Evolutionary conservation across 2,113 vertebrate genomes (phyloP).

Genomic region (Peucedramus taeniatus): DNA sequence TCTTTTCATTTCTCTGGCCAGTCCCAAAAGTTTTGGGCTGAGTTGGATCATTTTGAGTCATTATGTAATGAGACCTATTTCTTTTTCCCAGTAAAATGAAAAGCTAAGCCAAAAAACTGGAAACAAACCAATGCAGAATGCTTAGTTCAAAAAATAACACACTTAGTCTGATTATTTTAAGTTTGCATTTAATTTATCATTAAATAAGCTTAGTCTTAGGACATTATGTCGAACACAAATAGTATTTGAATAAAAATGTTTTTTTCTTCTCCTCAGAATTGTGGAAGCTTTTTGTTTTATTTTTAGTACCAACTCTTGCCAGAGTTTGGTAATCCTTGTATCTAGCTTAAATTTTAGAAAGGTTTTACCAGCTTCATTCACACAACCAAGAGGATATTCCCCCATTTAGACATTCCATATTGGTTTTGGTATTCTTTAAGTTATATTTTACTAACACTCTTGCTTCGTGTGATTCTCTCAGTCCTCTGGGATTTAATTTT

Average conservation of each 20-base stretch:
- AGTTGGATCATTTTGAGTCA: background rate
- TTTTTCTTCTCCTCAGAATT: background rate
- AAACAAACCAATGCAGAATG: background rate
- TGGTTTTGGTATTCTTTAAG: background rate
- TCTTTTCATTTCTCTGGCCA: background rate
- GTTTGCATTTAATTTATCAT: background rate
- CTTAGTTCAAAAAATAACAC: background rate
- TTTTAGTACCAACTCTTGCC: background rate
- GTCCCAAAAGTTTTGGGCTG: background rate
- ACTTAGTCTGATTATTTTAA: background rate
- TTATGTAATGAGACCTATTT: background rate
- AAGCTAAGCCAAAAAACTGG: background rate
- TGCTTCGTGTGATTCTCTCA: background rate
- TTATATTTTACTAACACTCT: background rate
- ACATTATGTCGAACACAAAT: background rate
- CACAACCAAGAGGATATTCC: background rate
- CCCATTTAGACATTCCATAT: background rate
- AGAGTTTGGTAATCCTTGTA: background rate
- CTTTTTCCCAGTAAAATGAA: background rate
- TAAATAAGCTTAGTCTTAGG: background rate
- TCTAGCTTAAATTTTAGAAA: background rate
- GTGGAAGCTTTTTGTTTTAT: background rate
- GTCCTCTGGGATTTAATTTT: background rate
- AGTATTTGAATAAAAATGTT: background rate
- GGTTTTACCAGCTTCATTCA: background rate